Evolutionary conservation across 2,888 invertebrate genomes (phyloP), one percentile per base, ranked within the genome.

Genomic region (Archips xylosteana): DNA sequence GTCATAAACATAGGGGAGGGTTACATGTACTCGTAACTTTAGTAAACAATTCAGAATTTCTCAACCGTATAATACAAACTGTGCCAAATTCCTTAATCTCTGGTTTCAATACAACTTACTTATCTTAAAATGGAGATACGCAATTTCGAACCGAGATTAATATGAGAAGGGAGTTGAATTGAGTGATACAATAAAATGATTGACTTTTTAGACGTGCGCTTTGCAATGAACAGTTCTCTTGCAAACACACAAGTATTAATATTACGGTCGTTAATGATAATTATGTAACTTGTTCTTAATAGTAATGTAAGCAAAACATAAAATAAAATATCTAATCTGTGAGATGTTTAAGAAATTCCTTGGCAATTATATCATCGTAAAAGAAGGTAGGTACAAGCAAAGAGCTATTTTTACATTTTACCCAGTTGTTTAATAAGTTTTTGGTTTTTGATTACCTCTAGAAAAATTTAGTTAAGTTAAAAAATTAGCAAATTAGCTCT

Each of bases 101-200:
- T 32, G 47, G 63, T 63, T 63, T 34, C 63, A 47, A 63, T 63
- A 63, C 45, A 63, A 63, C 63, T 63, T 6, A 60, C 60, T 36
- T 32, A 57, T 32, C 32, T 32, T 32, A 57, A 32, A 57, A 57
- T 57, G 32, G 32, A 57, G 57, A 57, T 57, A 57, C 32, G 57
- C 57, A 57, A 32, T 23, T 23, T 57, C 10, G 5, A 32, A 32
- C 8, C 54, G 15, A 6, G 23, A 54, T 54, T 23, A 6, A 54
- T 54, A 57, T 32, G 32, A 57, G 32, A 0, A 32, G 9, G 23
- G 15, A 23, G 57, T 57, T 32, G 3, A 54, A 54, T 23, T 39
- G 39, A 39, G 2, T 9, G 8, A 23, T 54, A 54, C 51, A 15
- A 8, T 54, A 2, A 54, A 54, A 23, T 51, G 3, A 51, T 54